Evolutionary conservation across 2,797 vertebrate genomes (phyloP), one percentile per base, ranked within the genome.

Genomic region (Periophthalmus magnuspinnatus): DNA sequence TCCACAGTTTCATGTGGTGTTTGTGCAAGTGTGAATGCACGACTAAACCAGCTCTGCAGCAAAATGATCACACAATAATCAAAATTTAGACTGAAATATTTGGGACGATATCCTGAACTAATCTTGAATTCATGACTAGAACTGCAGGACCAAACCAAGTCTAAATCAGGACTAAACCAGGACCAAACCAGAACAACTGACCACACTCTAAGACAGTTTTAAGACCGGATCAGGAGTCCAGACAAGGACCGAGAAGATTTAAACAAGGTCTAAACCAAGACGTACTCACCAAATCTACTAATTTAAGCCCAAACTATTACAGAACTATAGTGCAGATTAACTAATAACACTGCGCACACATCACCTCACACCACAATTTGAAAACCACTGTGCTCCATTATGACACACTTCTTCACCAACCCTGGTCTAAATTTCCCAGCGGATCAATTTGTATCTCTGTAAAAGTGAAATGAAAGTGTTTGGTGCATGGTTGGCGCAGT

Each of bases 401-500:
- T 63, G 11, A 69, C 13, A 67, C 61, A 36, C 5, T 8, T 65
- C 32, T 22, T 32, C 56, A 16, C 16, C 16, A 55, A 17, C 14
- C 28, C 36, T 24, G 34, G 24, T 6, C 65, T 38, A 66, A 54
- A 66, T 66, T 66, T 54, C 65, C 65, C 65, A 34, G 0, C 13
- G 33, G 50, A 66, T 66, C 65, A 66, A 55, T 66, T 54, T 66
- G 48, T 36, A 50, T 66, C 32, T 36, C 16, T 79, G 70, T 72
- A 64, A 76, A 65, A 72, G 70, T 83, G 62, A 81, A 75, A 70
- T 71, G 48, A 81, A 58, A 81, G 71, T 71, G 28, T 71, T 72
- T 78, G 74, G 52, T 85, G 84, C 85, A 78, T 70, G 65, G 70
- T 28, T 74, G 77, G 76, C 84, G 86, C 88, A 87, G 86, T 84